A percentile compares a stretch with the other conserved stretches of the same genome.
phyloP scores from a whole-genome alignment of 2,888 invertebrate species.

The Craniophora ligustri region DNA sequence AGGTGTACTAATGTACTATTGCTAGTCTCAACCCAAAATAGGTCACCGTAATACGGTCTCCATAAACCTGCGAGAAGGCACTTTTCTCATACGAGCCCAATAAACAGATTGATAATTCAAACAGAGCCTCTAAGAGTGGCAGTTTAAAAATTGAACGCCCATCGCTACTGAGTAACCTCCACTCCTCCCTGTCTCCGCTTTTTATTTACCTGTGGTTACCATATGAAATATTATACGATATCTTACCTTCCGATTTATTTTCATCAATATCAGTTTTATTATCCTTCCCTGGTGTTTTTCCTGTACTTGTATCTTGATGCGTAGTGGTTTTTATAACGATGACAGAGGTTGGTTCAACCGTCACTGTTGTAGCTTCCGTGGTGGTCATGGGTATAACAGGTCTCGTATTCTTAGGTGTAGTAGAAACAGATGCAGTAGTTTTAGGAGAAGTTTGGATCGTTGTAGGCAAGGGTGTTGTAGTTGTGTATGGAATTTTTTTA shows the following conservation, averaged over 20 bases:
- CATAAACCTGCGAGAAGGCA: too few species aligned
- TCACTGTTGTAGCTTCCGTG: slow-evolving; percentile 32
- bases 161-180: too few species aligned
- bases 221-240: background rate
- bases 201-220: too few species aligned
- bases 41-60: too few species aligned
- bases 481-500: background rate
- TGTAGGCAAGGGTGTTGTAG: background rate
- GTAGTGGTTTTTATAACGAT: slow-evolving; percentile 19
- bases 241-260: slow-evolving; percentile 30
- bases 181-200: too few species aligned
- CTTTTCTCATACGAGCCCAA: too few species aligned
- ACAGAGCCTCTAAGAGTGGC: too few species aligned
- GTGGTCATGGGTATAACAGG: slow-evolving; percentile 26
- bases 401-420: slow-evolving; percentile 16
- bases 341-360: slow-evolving; percentile 11
- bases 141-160: too few species aligned
- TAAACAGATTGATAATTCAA: too few species aligned
- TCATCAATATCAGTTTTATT: background rate
- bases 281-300: background rate
- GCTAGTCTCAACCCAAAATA: too few species aligned
- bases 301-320: background rate
- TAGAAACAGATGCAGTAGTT: slow-evolving; percentile 36
- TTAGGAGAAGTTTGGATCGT: slow-evolving; percentile 17
- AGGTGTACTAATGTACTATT: too few species aligned